Base-by-base conservation (phyloP, 2,888 invertebrate genomes). In the Calliphora vomitoria region DNA sequence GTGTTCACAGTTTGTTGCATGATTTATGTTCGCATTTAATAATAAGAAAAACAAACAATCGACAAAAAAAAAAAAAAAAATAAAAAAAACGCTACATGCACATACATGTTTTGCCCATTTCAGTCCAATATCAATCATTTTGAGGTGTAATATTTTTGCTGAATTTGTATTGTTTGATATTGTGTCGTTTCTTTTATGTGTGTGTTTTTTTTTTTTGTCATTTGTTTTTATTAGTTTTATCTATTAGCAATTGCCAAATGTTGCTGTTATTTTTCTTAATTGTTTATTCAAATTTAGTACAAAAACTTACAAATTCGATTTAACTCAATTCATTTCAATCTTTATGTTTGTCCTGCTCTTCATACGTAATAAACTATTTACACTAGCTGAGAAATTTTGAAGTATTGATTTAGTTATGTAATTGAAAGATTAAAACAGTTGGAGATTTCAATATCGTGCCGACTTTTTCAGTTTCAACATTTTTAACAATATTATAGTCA, bases 1-100 rank as follows among this genome's bases (percentile, higher is more conserved):
- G 41, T 82, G 25, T 82, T 74, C 20, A 66, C 44, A 74, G 44
- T 44, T 68, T 82, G 58, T 58, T 66, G 20, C 47, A 81, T 68
- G 55, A 82, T 82, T 66, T 47, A 82, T 82, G 44, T 3, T 25
- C 25, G 25, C 31, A 58, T 75, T 62, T 38, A 18, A 13, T 20
- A 44, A 79, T 55, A 78, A 41, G 8, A 53, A 25, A 25, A 25
- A 8, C 8, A 44, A 35, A 58, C 58, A 55, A 20, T 18, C 0
- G 1, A 47, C n/a, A 15, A 18, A 8, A 25, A 25, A 25, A 25
- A 25, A 25, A 25, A n/a, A n/a, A n/a, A n/a, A n/a, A n/a, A n/a
- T n/a, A 69, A 69, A 41, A 35, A 38, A 18, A 68, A 47, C 18
- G 25, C 25, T 44, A 35, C 55, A 72, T 64, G 64, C 47, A 79